A percentile compares a stretch with the other conserved stretches of the same genome.
Conservation (phyloP, 2,888 invertebrate genomes). For the Dryobotodes eremita region DNA sequence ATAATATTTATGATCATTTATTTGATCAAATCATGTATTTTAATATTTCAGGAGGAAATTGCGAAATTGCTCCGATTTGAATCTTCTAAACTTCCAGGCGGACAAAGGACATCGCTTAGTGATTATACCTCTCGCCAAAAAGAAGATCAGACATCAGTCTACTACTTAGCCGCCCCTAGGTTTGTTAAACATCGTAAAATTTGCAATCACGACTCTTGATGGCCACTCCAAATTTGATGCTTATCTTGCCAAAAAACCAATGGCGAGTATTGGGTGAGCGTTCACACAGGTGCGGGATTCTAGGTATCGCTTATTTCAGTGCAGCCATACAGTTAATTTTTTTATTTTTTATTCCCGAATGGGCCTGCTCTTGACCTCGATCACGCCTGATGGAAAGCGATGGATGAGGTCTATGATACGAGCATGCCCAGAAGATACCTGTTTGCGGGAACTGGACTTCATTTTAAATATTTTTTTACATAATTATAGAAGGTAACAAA, state of each 20-base stretch:
- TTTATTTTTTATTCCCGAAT: no score
- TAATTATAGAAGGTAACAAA: neutral
- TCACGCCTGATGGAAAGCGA: no score
- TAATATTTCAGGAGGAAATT: constrained; percentile 94
- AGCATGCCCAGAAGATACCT: no score
- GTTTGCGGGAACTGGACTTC: neutral
- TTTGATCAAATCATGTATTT: neutral
- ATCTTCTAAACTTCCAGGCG: constrained; percentile 94
- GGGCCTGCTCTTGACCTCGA: no score
- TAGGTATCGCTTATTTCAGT: neutral
- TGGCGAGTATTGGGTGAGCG: neutral
- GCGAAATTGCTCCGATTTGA: constrained; percentile 97
- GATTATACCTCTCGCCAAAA: constrained; percentile 95
- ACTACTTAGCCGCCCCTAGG: constrained; percentile 98
- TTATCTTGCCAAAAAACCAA: neutral
- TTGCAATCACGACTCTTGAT: neutral
- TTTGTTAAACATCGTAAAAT: constrained; percentile 75
- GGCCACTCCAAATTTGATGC: neutral
- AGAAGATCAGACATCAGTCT: constrained; percentile 96
- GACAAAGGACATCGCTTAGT: constrained; percentile 93
- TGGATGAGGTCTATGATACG: no score
- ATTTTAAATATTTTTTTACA: neutral
- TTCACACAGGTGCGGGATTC: neutral
- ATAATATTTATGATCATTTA: neutral
- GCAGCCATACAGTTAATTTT: neutral